Evolutionary conservation across 2,113 vertebrate species (phyloP).

Genomic region (Heterotis niloticus): DNA sequence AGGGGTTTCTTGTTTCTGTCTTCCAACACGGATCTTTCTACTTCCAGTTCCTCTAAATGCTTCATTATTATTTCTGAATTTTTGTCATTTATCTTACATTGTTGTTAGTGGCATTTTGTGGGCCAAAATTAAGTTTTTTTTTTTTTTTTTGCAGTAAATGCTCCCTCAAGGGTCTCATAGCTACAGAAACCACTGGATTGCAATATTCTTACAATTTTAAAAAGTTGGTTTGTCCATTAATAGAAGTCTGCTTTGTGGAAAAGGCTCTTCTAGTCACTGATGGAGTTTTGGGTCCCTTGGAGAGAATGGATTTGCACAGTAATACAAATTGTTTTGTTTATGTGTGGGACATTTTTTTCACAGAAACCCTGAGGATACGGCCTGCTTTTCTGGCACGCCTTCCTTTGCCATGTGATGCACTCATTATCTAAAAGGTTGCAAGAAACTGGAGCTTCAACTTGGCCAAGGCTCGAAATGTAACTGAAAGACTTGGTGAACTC

Average conservation of each 20-base stretch:
- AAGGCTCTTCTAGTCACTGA: background rate
- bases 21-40: background rate
- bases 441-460: background rate
- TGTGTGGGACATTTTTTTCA: background rate
- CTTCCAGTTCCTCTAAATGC: no score
- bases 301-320: background rate
- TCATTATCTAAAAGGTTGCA: background rate
- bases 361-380: background rate
- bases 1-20: background rate
- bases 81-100: no score
- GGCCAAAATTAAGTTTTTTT: no score
- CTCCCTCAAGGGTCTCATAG: no score
- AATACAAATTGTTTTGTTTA: background rate
- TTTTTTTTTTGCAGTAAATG: no score
- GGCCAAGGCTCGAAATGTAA: background rate
- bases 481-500: background rate
- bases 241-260: background rate
- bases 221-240: no score
- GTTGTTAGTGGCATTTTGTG: no score
- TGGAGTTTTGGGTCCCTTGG: background rate
- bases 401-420: background rate
- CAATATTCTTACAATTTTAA: no score
- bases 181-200: no score
- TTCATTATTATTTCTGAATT: no score
- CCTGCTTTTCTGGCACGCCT: background rate